Evolutionary conservation across 2,113 vertebrate genomes (phyloP), one percentile per base, ranked within the genome.

Genomic region (Anseranas semipalmata): DNA sequence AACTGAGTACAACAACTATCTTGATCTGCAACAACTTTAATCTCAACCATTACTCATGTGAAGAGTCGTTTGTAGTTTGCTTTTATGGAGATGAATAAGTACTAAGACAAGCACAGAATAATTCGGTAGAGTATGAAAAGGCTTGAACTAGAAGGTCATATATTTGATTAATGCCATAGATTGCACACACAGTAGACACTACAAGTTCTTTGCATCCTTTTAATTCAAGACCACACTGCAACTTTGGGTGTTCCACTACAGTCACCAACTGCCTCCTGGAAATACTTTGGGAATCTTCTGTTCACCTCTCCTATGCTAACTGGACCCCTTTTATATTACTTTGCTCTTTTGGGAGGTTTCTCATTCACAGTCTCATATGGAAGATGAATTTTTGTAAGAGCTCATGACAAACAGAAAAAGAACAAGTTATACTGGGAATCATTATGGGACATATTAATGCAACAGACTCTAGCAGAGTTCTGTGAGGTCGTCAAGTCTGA

Each of bases 41-140:
- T n/a, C 43, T 71, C 68, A 76, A 37, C 8, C 9, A 17, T 10
- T 50, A 39, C 17, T 71, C 33, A 41, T 0, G 0, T 32, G 33
- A 59, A 73, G 71, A 86, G 18, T 41, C 2, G 74, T 55, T 3
- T 62, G 32, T 24, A 68, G 72, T 50, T 33, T 43, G 41, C n/a
- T 37, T 52, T 83, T 80, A 74, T 0, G 1, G 74, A 73, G 35
- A 52, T 5, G 20, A 88, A 15, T 9, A 76, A 84, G 35, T 12
- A 24, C 59, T 5, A 52, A 39, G 20, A 53, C 0, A 1, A 25
- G 56, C 12, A 78, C 1, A 90, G 46, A 12, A 67, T 1, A 68
- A 32, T 7, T 83, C 60, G 67, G 70, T 1, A 55, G 25, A 67
- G 6, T 41, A 83, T 7, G 22, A 19, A 67, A 67, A 68, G 43